Percentiles rank a stretch among this genome's conserved stretches.
phyloP scores from a whole-genome alignment of 2,888 invertebrate genomes.

The Troides oblongomaculatus region DNA sequence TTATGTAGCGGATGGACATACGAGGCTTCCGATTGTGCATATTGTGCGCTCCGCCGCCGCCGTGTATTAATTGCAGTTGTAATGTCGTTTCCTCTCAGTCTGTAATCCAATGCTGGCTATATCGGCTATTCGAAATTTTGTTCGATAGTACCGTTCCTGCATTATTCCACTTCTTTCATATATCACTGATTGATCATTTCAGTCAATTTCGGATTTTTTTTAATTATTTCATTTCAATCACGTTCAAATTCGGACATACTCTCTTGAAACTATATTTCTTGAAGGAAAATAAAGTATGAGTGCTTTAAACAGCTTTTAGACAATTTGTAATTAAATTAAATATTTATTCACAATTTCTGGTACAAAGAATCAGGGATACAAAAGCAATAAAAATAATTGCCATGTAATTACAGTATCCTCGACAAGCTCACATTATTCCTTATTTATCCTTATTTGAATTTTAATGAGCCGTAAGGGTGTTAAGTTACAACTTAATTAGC shows the following conservation, averaged over 20 bases:
- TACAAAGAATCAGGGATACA: not conserved
- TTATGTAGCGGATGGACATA: slow-evolving; percentile 47
- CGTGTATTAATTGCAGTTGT: slow-evolving; percentile 37
- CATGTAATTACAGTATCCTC: slow-evolving; percentile 6
- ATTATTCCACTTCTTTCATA: not conserved
- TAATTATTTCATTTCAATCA: too few species aligned
- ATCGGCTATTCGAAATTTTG: not conserved
- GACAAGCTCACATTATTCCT: slow-evolving; percentile 7
- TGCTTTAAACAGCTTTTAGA: too few species aligned
- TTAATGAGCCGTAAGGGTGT: slow-evolving; percentile 46
- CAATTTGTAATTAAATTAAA: not conserved
- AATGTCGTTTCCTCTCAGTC: slow-evolving; percentile 26
- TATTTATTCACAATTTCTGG: not conserved
- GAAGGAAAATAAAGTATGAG: too few species aligned
- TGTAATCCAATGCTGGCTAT: not conserved
- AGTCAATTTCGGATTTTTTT: too few species aligned
- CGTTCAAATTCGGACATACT: too few species aligned
- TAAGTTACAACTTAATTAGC: slow-evolving; percentile 67
- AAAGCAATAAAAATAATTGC: slow-evolving; percentile 16
- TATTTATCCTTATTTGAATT: slow-evolving; percentile 32
- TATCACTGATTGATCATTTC: not conserved
- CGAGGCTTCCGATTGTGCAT: slow-evolving; percentile 31
- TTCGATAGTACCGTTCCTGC: not conserved
- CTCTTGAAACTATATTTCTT: too few species aligned
- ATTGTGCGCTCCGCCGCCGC: slow-evolving; percentile 42